Evolutionary conservation across 2,797 vertebrate genomes (phyloP).

Genomic region (Gymnocypris eckloni): DNA sequence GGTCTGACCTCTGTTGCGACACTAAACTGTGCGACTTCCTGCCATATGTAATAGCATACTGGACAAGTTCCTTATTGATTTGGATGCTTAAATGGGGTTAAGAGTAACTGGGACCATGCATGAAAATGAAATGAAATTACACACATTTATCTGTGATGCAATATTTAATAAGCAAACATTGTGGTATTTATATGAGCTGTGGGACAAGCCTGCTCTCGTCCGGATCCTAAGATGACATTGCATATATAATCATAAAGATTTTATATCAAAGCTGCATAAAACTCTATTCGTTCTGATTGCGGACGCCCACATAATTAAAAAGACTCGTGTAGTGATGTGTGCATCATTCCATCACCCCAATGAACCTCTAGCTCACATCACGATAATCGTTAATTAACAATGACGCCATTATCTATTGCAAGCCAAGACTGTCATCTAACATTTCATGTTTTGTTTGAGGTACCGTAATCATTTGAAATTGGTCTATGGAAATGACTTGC

Average conservation of each 20-base stretch:
- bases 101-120: not conserved
- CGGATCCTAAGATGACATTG: not conserved
- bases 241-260: conserved; percentile 22
- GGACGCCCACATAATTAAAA: conserved; percentile 15
- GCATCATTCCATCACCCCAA: conserved; percentile 47
- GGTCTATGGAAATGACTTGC: conserved; percentile 46
- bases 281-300: conserved; percentile 28
- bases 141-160: conserved; percentile 12
- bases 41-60: conserved; percentile 26
- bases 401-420: conserved; percentile 42
- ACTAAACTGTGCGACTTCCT: conserved; percentile 31
- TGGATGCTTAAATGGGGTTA: conserved; percentile 9
- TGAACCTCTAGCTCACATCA: conserved; percentile 24
- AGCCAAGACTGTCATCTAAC: conserved; percentile 46
- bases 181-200: not conserved
- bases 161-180: conserved; percentile 11
- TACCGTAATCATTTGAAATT: conserved; percentile 57
- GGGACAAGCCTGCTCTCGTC: not conserved
- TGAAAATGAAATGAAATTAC: not conserved
- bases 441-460: conserved; percentile 39
- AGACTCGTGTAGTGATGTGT: conserved; percentile 22
- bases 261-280: conserved; percentile 33
- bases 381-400: conserved; percentile 52
- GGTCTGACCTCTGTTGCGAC: conserved; percentile 16
- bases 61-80: conserved; percentile 41